Conservation (phyloP, 2,888 invertebrate genomes). For the Caenorhabditis doughertyi region DNA sequence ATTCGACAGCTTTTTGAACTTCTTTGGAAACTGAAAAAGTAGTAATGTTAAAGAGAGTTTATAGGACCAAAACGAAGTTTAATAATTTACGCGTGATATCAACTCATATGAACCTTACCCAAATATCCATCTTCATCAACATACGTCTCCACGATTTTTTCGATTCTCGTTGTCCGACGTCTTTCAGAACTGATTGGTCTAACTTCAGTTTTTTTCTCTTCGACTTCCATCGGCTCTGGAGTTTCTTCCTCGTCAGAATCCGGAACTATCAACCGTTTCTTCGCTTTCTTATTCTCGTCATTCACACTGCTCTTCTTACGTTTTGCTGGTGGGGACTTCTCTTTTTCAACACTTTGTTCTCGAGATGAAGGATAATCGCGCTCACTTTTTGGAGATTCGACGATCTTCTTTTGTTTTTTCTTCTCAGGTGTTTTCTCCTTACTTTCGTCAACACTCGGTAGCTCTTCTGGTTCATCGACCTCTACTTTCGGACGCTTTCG, state of each 20-base stretch:
- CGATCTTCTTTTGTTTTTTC: conserved; percentile 14
- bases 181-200: not conserved
- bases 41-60: not conserved
- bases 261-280: conserved; percentile 29
- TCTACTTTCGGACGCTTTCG: conserved; percentile 58
- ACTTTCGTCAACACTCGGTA: not conserved
- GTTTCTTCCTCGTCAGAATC: conserved; percentile 45
- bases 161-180: conserved; percentile 53
- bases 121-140: conserved; percentile 68
- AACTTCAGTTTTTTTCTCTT: conserved; percentile 4
- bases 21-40: conserved; percentile 59
- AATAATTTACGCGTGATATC: too few species aligned
- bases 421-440: conserved; percentile 36
- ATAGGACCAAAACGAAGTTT: not conserved
- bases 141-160: conserved; percentile 62
- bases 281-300: conserved; percentile 52
- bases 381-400: conserved; percentile 23
- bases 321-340: conserved; percentile 25
- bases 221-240: conserved; percentile 6
- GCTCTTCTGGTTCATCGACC: conserved; percentile 47
- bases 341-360: conserved; percentile 44
- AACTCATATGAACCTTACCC: conserved; percentile 33
- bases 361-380: conserved; percentile 38
- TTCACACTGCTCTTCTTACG: conserved; percentile 30
- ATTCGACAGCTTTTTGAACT: conserved; percentile 51